These are phyloP conservation scores for Scomber japonicus DNA, from an alignment of 2,113 vertebrate species.

Conservation along the genomic window DNA sequence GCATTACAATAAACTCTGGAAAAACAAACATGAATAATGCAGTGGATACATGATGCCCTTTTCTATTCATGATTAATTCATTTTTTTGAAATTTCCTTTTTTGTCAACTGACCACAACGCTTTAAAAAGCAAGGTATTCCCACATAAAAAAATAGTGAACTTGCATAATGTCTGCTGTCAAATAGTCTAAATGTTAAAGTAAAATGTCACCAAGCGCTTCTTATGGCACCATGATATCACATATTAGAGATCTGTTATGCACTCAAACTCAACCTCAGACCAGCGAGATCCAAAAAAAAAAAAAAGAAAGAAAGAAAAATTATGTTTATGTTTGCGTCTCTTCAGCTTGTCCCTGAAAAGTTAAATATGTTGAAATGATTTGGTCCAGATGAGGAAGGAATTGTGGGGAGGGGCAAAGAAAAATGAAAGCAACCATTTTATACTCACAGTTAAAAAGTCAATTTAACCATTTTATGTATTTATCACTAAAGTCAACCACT, in stretches of 20 bases:
- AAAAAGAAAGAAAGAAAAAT: background rate
- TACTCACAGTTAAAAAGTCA: slow-evolving; percentile 60
- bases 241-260: slow-evolving; percentile 2
- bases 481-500: slow-evolving; percentile 25
- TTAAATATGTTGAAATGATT: slow-evolving; percentile 58
- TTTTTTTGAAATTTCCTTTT: slow-evolving; percentile 28
- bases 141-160: slow-evolving; percentile 51
- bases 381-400: slow-evolving; percentile 33
- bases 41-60: slow-evolving; percentile 55
- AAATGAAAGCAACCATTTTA: slow-evolving; percentile 57
- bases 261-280: slow-evolving; percentile 53
- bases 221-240: slow-evolving; percentile 57
- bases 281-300: slow-evolving; percentile 40
- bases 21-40: slow-evolving; percentile 58
- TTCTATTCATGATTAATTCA: slow-evolving; percentile 32
- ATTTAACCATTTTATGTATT: slow-evolving; percentile 40
- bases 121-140: slow-evolving; percentile 43
- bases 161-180: slow-evolving; percentile 53
- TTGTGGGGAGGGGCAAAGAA: slow-evolving; percentile 18
- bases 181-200: slow-evolving; percentile 23
- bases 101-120: slow-evolving; percentile 49
- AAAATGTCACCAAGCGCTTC: slow-evolving; percentile 47
- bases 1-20: slow-evolving; percentile 74
- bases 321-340: background rate
- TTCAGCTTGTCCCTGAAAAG: slow-evolving; percentile 52